Base-by-base conservation (phyloP, 2,888 invertebrate species). In the Drosophila subsilvestris region DNA sequence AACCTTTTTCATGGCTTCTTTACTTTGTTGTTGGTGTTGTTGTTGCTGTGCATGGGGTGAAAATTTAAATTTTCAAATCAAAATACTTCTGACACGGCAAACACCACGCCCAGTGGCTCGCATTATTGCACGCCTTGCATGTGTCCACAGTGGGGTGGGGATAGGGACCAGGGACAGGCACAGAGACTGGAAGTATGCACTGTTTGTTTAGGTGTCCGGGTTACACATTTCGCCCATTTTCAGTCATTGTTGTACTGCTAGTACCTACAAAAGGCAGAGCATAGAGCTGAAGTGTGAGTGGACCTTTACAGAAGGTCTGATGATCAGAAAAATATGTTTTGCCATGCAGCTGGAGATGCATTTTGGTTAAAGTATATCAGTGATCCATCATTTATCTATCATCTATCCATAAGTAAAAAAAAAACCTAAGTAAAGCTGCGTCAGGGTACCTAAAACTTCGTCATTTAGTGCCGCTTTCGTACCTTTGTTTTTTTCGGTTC, bases 1-100 rank as follows among this genome's bases (percentile, higher is more conserved):
- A 37, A 73, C 57, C 71, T 63, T 66, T 67, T 63, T 58, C 56
- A 60, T 74, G 63, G 53, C 61, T 63, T 55, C 50, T 49, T 60
- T 59, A 70, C 75, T 56, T 32, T 32, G 32, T 32, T 32, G 29
- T 32, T 32, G 20, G 2, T 20, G 22, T 72, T 80, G 80, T 74
- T 74, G 69, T 54, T 57, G 49, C 70, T 69, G 70, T 63, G 70
- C 84, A 61, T 68, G 32, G 45, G 14, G 51, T 25, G 22, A 10
- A 71, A 77, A 83, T 85, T 88, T 86, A 82, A 86, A 83, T 85
- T 88, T 87, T 74, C 72, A 79, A 88, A 88, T 82, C 86, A 86
- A 86, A 82, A 86, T 86, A 85, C 86, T 77, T 82, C 82, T 69
- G 69, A 65, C 73, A 67, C 55, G 75, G 68, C 53, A 67, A 37